Conservation (phyloP, 2,113 vertebrate genomes). For the Trochalopteron elliotii region DNA sequence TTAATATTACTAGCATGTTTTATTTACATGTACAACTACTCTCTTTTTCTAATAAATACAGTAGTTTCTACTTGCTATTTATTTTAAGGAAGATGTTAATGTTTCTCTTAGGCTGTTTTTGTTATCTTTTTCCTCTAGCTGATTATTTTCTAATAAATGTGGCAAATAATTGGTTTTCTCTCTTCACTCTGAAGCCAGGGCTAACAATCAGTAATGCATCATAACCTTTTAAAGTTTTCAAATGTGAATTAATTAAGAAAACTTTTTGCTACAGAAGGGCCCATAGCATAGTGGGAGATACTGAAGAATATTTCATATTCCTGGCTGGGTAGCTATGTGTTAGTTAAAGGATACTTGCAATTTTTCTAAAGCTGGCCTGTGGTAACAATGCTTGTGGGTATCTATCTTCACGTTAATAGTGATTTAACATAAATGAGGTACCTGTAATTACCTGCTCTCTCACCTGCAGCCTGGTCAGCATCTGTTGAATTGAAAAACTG, state of each 20-base stretch:
- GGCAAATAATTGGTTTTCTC: not conserved
- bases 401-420: not conserved
- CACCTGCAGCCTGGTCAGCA: not conserved
- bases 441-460: not conserved
- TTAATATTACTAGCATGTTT: not conserved
- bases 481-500: not conserved
- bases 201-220: not conserved
- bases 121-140: not conserved
- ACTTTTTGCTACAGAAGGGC: not conserved
- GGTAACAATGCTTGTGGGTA: not conserved
- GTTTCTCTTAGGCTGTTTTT: not conserved
- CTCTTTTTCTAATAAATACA: not conserved
- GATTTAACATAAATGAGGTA: not conserved
- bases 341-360: not conserved
- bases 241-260: rapidly evolving
- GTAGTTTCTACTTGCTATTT: not conserved
- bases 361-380: not conserved
- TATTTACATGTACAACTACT: not conserved
- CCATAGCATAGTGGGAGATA: not conserved
- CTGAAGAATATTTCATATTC: not conserved
- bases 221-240: not conserved
- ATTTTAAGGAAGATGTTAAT: not conserved
- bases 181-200: not conserved
- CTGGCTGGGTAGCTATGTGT: not conserved
- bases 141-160: not conserved